Conservation (phyloP, 2,797 vertebrate genomes). For the Fundulus diaphanus region DNA sequence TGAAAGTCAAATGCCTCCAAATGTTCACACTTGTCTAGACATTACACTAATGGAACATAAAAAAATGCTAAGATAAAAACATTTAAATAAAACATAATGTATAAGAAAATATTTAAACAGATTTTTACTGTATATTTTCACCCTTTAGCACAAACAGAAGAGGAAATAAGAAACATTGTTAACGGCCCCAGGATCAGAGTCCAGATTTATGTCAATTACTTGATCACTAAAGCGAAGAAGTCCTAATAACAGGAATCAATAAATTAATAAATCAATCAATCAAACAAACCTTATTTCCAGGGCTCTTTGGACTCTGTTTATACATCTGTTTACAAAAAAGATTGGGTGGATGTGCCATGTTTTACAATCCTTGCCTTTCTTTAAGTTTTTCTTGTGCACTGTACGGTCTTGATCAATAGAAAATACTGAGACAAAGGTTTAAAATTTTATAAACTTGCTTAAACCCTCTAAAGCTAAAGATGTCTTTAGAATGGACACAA, state of each 20-base stretch:
- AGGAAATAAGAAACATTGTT: neutral
- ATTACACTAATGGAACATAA: neutral
- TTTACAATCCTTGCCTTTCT: too few species aligned
- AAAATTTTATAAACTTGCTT: too few species aligned
- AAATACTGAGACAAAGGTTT: too few species aligned
- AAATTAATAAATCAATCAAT: neutral
- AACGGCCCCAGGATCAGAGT: neutral
- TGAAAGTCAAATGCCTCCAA: neutral
- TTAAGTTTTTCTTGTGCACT: too few species aligned
- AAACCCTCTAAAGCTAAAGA: too few species aligned
- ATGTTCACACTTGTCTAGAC: neutral
- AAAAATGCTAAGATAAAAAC: neutral
- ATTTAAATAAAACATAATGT: neutral
- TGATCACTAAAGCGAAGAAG: neutral
- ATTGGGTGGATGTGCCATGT: too few species aligned
- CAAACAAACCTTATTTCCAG: neutral
- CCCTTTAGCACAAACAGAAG: neutral
- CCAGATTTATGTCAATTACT: neutral
- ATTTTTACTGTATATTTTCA: neutral
- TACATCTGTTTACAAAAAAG: too few species aligned
- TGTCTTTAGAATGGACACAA: too few species aligned
- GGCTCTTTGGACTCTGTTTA: too few species aligned
- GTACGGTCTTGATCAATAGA: too few species aligned
- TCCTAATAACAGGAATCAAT: neutral
- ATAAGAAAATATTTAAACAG: neutral